These are phyloP conservation scores for Diaperis boleti DNA, from an alignment of 2,888 invertebrate genomes.

Conservation along the genomic window DNA sequence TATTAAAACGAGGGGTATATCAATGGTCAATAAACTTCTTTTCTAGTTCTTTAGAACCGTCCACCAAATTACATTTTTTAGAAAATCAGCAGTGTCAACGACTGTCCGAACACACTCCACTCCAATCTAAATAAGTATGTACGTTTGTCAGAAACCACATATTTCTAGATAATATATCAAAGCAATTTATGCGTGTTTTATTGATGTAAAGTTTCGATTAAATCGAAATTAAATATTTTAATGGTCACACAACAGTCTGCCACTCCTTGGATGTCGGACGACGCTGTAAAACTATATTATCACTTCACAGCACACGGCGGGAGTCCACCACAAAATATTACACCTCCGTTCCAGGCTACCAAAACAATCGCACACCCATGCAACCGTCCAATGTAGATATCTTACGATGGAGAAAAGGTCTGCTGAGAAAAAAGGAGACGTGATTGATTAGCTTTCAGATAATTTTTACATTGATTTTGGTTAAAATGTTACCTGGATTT, in stretches of 20 bases:
- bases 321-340: conserved; percentile 62
- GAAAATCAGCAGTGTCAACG: no score
- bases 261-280: conserved; percentile 59
- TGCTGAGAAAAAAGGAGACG: conserved; percentile 1
- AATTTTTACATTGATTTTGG: no score
- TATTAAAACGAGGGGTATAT: no score
- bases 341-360: conserved; percentile 43
- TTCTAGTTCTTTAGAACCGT: no score
- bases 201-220: conserved; percentile 65
- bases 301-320: conserved; percentile 61
- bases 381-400: neutral
- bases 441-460: no score
- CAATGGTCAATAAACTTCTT: no score
- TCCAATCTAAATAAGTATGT: no score
- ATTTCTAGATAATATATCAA: conserved; percentile 53
- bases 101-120: no score
- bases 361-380: conserved; percentile 16
- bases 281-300: conserved; percentile 65
- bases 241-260: conserved; percentile 55
- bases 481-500: no score
- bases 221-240: conserved; percentile 65
- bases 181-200: conserved; percentile 62
- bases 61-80: no score
- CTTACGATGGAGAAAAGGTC: neutral
- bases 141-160: conserved; percentile 8